These are phyloP conservation scores for Sylvicola cinctus DNA, from an alignment of 2,888 invertebrate species.

Conservation along the genomic window DNA sequence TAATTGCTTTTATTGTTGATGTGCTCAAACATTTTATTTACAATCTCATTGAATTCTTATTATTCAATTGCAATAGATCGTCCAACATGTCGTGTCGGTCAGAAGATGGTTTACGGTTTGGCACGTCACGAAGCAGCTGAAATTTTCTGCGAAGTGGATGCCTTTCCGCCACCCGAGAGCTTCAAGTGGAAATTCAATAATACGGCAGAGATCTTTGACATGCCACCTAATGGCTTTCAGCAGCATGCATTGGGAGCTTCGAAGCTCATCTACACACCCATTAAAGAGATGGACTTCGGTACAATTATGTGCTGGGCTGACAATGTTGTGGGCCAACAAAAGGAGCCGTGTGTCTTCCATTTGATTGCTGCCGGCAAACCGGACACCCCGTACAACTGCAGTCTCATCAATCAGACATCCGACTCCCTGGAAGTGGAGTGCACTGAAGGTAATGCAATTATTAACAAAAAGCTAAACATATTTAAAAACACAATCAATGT, in stretches of 20 bases:
- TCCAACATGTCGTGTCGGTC: constrained; percentile 55
- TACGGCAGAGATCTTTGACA: constrained; percentile 59
- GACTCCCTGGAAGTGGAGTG: constrained; percentile 57
- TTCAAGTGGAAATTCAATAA: constrained; percentile 84
- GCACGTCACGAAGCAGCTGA: constrained; percentile 62
- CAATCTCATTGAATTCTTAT: too few relatives aligned
- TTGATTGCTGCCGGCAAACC: constrained; percentile 61
- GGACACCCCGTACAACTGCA: constrained; percentile 57
- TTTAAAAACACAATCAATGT: too few relatives aligned
- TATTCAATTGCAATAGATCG: constrained; percentile 38
- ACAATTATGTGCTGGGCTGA: constrained; percentile 56
- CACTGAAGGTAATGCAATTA: constrained; percentile 27
- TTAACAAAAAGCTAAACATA: too few relatives aligned
- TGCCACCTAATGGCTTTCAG: constrained; percentile 43
- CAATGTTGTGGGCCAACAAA: constrained; percentile 48
- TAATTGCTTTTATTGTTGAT: too few relatives aligned
- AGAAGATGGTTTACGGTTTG: constrained; percentile 63
- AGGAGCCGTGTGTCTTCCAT: constrained; percentile 54
- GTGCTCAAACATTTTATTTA: too few relatives aligned
- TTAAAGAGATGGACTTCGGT: constrained; percentile 54
- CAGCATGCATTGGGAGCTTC: constrained; percentile 34
- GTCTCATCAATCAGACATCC: constrained; percentile 53
- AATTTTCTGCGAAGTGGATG: constrained; percentile 65
- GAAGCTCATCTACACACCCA: constrained; percentile 55
- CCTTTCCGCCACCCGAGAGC: constrained; percentile 60